Percentiles rank a stretch among this genome's conserved stretches.
These are phyloP conservation scores for Triplophysa rosa DNA, from an alignment of 2,113 vertebrate species.

Conservation along the genomic window DNA sequence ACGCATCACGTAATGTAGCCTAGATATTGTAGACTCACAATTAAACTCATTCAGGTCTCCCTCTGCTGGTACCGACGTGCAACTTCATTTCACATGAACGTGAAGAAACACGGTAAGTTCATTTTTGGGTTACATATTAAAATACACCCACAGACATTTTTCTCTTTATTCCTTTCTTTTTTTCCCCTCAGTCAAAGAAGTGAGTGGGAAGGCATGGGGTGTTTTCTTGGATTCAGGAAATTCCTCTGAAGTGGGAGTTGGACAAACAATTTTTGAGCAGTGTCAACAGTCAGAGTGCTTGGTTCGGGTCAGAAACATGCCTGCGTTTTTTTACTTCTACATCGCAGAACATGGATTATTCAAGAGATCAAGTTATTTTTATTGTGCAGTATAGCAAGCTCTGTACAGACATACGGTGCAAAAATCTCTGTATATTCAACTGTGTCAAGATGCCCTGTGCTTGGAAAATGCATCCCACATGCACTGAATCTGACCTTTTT, in stretches of 20 bases:
- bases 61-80: background rate
- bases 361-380: no score
- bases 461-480: no score
- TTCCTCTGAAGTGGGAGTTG: conserved; percentile 18
- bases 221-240: conserved; percentile 5
- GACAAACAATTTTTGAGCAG: conserved; percentile 8
- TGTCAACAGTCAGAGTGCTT: background rate
- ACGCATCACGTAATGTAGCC: no score
- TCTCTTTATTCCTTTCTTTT: background rate
- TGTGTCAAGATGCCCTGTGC: no score
- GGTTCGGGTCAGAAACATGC: background rate
- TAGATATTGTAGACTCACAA: no score
- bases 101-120: background rate
- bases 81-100: background rate
- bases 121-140: background rate
- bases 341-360: background rate
- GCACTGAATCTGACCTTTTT: no score
- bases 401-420: no score
- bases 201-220: background rate
- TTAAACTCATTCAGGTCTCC: background rate
- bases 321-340: background rate
- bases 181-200: background rate
- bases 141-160: background rate
- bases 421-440: no score
- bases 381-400: no score